phyloP scores from a whole-genome alignment of 2,888 invertebrate genomes.

The Neocrepidodera transversa region DNA sequence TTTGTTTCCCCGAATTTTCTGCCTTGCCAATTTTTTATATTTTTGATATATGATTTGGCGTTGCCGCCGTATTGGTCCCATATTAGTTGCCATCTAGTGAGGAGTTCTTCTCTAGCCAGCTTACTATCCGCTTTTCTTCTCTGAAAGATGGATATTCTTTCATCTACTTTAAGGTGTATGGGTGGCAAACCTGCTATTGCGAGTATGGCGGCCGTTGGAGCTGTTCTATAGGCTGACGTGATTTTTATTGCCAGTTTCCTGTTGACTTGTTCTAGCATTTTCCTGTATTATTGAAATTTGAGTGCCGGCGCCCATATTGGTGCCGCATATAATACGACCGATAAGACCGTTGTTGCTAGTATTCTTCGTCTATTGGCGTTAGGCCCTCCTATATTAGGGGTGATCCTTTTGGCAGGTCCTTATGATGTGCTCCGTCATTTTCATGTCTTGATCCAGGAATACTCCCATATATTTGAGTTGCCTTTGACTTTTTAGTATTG shows the following conservation, averaged over 20 bases:
- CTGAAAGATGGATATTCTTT: slow-evolving; percentile 1
- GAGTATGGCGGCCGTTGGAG: slow-evolving; percentile 18
- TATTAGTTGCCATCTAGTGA: slow-evolving; percentile 2
- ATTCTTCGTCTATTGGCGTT: background rate
- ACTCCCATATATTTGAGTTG: slow-evolving; percentile 6
- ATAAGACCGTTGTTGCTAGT: background rate
- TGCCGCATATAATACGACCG: background rate
- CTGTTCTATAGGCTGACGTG: slow-evolving; percentile 28
- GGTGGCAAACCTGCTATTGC: slow-evolving; percentile 20
- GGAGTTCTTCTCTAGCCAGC: too few relatives aligned
- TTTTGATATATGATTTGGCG: background rate
- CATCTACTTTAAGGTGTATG: background rate
- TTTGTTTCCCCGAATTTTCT: background rate
- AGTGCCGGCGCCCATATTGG: slow-evolving; percentile 29
- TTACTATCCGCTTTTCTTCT: too few relatives aligned
- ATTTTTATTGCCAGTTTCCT: slow-evolving; percentile 26
- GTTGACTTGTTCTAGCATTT: slow-evolving; percentile 8
- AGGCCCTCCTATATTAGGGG: slow-evolving; percentile 14
- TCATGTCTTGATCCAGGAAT: slow-evolving; percentile 14
- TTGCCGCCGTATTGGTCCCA: background rate
- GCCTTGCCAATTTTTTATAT: background rate
- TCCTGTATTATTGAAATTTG: slow-evolving; percentile 16
- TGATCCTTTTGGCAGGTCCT: slow-evolving; percentile 15
- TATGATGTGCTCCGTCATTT: slow-evolving; percentile 27
- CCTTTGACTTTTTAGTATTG: background rate